phyloP scores from a whole-genome alignment of 2,113 vertebrate species.

The Cyprinus carpio region DNA sequence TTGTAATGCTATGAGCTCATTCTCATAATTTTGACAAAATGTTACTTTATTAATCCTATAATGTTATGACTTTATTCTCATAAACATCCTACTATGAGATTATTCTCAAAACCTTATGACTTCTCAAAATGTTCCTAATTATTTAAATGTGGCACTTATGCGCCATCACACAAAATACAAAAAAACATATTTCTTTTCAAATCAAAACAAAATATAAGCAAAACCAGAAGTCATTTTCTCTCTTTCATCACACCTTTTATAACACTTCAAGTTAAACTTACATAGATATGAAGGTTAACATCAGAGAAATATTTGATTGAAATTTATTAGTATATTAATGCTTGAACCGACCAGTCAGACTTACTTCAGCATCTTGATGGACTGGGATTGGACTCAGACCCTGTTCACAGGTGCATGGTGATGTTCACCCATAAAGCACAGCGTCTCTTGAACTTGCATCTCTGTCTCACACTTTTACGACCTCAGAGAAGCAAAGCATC shows the following conservation, averaged over 20 bases:
- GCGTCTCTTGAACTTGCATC: neutral
- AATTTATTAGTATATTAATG: neutral
- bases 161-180: neutral
- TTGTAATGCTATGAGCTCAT: neutral
- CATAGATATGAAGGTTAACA: neutral
- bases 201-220: neutral
- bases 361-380: neutral
- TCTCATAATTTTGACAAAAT: neutral
- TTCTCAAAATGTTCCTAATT: neutral
- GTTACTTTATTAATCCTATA: neutral
- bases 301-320: neutral
- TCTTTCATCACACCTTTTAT: neutral
- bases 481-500: neutral
- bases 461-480: constrained; percentile 12
- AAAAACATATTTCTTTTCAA: neutral
- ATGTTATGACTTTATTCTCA: neutral
- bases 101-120: neutral
- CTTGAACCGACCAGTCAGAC: neutral
- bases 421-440: neutral
- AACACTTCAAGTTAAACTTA: neutral
- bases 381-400: neutral
- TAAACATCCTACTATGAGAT: neutral
- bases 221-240: neutral
- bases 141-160: neutral
- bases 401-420: neutral